Evolutionary conservation across 2,888 invertebrate species (phyloP), one percentile per base, ranked within the genome.

Genomic region (Anthrax anthrax): DNA sequence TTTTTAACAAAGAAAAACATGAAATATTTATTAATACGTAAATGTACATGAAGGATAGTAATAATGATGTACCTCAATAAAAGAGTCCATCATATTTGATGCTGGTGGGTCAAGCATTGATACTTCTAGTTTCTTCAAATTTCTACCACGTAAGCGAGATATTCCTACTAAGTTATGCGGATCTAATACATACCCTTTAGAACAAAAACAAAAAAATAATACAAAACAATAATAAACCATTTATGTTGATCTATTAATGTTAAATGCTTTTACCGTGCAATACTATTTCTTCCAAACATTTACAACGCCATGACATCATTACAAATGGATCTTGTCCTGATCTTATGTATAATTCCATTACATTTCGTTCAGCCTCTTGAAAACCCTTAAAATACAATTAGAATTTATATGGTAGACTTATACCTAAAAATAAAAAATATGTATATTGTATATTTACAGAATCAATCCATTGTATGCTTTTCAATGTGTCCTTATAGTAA

Each of bases 261-360:
- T n/a, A n/a, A n/a, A n/a, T n/a, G n/a, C n/a, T 6, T n/a, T 12
- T 47, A 51, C 72, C 77, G 53, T 75, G 70, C 12, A 77, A 62
- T 39, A 74, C 72, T 47, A 77, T 68, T 55, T 73, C 70, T 50
- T 70, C 63, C 6, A 77, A 64, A 43, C 69, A 66, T 43, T 67
- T 65, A 58, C 76, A 77, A 46, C 71, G 69, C 77, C 77, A 78
- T 14, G 76, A 72, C 60, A 76, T 61, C 74, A 77, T 76, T 18
- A 77, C 73, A 54, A 78, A 71, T 1, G 76, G 75, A 59, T 77
- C 67, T 53, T 64, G 66, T 41, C 60, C 59, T 38, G 58, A 56
- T 42, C 57, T 57, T 46, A 60, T 51, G 51, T 58, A 59, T 44
- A 60, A 55, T 53, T 60, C 60, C 58, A 60, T 60, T 18, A 60